Conservation (phyloP, 2,888 invertebrate species). For the Dryomyza anilis region DNA sequence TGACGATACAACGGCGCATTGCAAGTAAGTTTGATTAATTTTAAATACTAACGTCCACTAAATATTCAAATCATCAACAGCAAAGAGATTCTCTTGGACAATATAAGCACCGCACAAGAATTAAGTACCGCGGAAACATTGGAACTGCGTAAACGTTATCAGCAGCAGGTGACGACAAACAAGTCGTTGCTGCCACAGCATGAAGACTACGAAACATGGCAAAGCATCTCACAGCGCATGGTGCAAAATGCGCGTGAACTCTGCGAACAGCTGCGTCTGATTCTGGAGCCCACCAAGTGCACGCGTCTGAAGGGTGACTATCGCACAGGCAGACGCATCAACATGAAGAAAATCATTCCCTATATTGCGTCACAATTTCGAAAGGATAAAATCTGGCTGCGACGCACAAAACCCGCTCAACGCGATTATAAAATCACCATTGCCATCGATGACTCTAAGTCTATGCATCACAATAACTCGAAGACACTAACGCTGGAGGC, state of each 20-base stretch:
- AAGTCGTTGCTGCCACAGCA: conserved; percentile 48
- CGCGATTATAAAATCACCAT: conserved; percentile 95
- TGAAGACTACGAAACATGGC: conserved; percentile 58
- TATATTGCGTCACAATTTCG: conserved; percentile 99
- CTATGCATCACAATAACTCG: conserved; percentile 87
- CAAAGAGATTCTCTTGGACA: conserved; percentile 53
- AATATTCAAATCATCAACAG: conserved; percentile 33
- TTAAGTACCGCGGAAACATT: conserved; percentile 48
- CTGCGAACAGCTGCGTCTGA: conserved; percentile 90
- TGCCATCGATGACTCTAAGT: conserved; percentile 94
- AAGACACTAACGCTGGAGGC: conserved; percentile 94
- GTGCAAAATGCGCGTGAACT: conserved; percentile 76
- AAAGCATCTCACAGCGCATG: conserved; percentile 59
- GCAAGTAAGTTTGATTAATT: conserved; percentile 63
- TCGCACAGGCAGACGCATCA: conserved; percentile 93
- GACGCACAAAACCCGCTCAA: conserved; percentile 93
- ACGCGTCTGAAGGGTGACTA: conserved; percentile 94
- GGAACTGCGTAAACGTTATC: conserved; percentile 54
- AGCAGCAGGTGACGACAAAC: conserved; percentile 50
- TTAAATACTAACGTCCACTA: conserved; percentile 4
- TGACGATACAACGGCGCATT: conserved; percentile 78
- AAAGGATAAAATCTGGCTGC: conserved; percentile 98
- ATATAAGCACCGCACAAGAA: conserved; percentile 47
- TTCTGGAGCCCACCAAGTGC: conserved; percentile 94
- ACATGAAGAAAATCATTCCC: conserved; percentile 96